A percentile compares a stretch with the other conserved stretches of the same genome.
Conservation (phyloP, 2,888 invertebrate genomes). For the Laspeyria flexula region DNA sequence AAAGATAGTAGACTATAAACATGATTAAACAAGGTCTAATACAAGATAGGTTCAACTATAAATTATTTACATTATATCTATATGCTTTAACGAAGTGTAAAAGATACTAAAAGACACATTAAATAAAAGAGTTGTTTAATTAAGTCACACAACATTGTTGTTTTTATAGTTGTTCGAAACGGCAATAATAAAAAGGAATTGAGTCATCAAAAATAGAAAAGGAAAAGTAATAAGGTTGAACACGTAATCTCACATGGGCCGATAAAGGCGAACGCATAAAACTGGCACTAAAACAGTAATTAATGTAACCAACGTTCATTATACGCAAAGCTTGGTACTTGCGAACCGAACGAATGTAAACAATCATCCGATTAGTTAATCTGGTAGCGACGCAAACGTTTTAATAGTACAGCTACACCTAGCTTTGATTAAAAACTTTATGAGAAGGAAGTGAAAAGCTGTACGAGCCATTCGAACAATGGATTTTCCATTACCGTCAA, state of each 20-base stretch:
- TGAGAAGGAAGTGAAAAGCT: slow-evolving; percentile 50
- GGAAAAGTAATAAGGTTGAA: slow-evolving; percentile 68
- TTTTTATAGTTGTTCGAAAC: slow-evolving; percentile 44
- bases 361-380: slow-evolving; percentile 79
- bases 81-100: not conserved
- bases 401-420: slow-evolving; percentile 51
- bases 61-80: not conserved
- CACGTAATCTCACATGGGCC: slow-evolving; percentile 74
- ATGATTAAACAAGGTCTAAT: no score
- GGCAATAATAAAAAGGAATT: slow-evolving; percentile 55
- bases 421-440: slow-evolving; percentile 66
- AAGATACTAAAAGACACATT: not conserved
- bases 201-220: slow-evolving; percentile 71
- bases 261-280: slow-evolving; percentile 77
- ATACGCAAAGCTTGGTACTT: slow-evolving; percentile 68
- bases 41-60: no score
- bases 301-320: slow-evolving; percentile 78
- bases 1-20: no score
- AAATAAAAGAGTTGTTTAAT: slow-evolving; percentile 14
- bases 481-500: slow-evolving; percentile 4
- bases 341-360: slow-evolving; percentile 69
- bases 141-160: slow-evolving; percentile 39
- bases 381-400: slow-evolving; percentile 60
- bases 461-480: slow-evolving; percentile 24
- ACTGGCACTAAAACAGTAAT: slow-evolving; percentile 78